These are phyloP conservation scores for Turnix velox DNA, from an alignment of 2,113 vertebrate genomes.

Conservation along the genomic window DNA sequence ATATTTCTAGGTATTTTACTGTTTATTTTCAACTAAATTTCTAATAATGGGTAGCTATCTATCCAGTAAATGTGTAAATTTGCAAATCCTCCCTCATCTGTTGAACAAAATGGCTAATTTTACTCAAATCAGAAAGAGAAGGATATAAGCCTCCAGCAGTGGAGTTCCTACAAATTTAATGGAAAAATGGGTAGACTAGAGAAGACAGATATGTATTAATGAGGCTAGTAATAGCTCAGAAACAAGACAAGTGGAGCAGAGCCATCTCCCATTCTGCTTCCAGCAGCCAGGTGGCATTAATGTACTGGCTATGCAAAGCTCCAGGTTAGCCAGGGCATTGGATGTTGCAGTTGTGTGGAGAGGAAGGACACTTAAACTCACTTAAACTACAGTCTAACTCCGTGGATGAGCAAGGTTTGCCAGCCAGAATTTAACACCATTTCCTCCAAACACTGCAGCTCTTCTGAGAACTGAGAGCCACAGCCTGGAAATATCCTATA, in stretches of 20 bases:
- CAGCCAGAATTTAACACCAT: neutral
- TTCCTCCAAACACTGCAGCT: neutral
- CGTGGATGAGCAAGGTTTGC: neutral
- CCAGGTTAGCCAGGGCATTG: neutral
- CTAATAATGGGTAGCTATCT: neutral
- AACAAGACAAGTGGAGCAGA: neutral
- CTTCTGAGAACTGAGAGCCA: neutral
- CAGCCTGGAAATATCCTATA: neutral
- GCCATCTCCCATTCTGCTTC: neutral
- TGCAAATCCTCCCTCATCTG: neutral
- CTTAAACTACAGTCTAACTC: fast-evolving
- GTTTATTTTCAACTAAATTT: neutral
- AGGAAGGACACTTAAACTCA: neutral
- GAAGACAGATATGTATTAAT: neutral
- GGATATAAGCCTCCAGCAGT: neutral
- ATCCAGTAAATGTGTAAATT: neutral
- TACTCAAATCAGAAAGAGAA: neutral
- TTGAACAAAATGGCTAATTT: neutral
- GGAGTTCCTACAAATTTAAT: neutral
- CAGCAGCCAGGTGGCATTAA: neutral
- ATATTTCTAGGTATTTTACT: neutral
- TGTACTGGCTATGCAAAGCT: neutral
- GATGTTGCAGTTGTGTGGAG: neutral
- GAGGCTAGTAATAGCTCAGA: neutral
- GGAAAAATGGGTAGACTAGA: neutral